Percentiles rank a stretch among this genome's conserved stretches.
phyloP scores from a whole-genome alignment of 2,113 vertebrate species.

The Oreochromis spilurus region DNA sequence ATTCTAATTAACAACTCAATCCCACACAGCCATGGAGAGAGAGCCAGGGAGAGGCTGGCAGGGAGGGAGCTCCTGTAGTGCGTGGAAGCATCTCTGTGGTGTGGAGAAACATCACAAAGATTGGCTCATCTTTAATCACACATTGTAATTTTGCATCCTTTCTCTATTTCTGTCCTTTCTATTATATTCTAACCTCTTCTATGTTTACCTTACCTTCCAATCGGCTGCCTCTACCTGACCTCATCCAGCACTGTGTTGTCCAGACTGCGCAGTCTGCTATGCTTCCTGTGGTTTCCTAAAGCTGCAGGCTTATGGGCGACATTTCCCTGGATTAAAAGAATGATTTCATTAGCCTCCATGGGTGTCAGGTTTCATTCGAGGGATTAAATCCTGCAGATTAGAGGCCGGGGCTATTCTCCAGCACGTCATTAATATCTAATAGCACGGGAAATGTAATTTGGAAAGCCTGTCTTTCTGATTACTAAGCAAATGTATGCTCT shows the following conservation, averaged over 20 bases:
- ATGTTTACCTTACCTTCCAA: background rate
- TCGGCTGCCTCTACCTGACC: background rate
- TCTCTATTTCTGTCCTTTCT: background rate
- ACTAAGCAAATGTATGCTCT: constrained; percentile 67
- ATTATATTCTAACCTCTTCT: constrained; percentile 1
- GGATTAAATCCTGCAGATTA: constrained; percentile 77
- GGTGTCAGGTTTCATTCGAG: constrained; percentile 75
- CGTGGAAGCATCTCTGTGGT: constrained; percentile 21
- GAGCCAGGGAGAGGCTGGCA: background rate
- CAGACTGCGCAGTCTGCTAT: background rate
- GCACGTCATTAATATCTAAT: constrained; percentile 79
- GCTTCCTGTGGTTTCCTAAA: constrained; percentile 49
- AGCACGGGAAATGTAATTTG: constrained; percentile 69
- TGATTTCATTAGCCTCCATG: constrained; percentile 76
- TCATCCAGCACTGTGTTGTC: constrained; percentile 19
- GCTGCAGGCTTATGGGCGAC: constrained; percentile 59
- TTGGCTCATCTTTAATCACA: constrained; percentile 48
- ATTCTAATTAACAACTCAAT: constrained; percentile 79
- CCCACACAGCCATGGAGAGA: constrained; percentile 52
- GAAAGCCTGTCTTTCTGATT: constrained; percentile 63
- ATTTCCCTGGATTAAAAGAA: constrained; percentile 73
- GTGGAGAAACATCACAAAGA: constrained; percentile 39
- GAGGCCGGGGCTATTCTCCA: constrained; percentile 61
- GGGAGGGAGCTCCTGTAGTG: background rate
- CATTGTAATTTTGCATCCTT: background rate